Base-by-base conservation (phyloP, 2,797 vertebrate species). In the Paedocypris micromegethes region DNA sequence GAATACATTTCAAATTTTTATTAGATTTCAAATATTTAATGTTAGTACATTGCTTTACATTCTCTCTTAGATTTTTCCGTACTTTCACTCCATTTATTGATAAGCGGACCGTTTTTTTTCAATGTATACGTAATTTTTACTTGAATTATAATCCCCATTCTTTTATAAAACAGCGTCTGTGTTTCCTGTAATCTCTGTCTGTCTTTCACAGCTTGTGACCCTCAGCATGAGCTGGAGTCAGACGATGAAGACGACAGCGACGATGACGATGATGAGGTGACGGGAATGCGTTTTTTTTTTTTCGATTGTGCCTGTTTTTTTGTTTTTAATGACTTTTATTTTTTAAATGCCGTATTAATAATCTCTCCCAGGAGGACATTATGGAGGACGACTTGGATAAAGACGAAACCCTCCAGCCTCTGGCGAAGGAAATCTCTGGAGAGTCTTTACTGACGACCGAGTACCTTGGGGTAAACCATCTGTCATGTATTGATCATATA, bases 361-460 rank as follows among this genome's bases (percentile, higher is more conserved):
- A 23, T 23, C 23, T 23, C 23, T 23, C 23, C 23, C 49, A 91
- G 85, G 90, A 98, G 83, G 94, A 95, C 8, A 72, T 79, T 66
- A 88, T 96, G 88, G 95, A 98, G 69, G 84, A 89, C 0, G 93
- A 95, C 57, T 80, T 94, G 68, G 92, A 98, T 83, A 93, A 91
- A 82, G 93, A 95, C 4, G 96, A 99, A 73, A 79, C 91, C 66
- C 83, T 99, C 53, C 89, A 93, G 0, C 91, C 93, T 38, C 91
- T 95, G 67, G 81, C 88, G 2, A 90, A 92, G 42, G 96, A 98
- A 41, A 90, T 98, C 53, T 86, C 85, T 2, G 96, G 97, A 44
- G 97, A 99, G 84, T 90, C 92, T 67, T 89, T 99, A 63, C 91
- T 99, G 73, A 98, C 93, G 52, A 93, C 92, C 0, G 93, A 98